Percentiles rank a stretch among this genome's conserved stretches.
phyloP scores from a whole-genome alignment of 2,888 invertebrate genomes.

The Apodemia duryi region DNA sequence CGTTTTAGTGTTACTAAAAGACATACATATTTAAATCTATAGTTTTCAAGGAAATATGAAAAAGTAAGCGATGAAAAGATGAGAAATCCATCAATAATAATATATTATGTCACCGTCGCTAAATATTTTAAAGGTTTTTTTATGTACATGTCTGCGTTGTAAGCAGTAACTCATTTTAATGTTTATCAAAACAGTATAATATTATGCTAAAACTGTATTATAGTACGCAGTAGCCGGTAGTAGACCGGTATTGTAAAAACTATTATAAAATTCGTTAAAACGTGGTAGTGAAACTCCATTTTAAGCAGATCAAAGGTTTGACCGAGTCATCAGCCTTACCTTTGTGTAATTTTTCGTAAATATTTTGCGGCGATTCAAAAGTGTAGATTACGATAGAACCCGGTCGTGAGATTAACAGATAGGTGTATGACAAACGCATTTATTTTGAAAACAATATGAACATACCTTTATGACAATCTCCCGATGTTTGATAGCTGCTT shows the following conservation, averaged over 20 bases:
- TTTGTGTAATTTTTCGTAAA: conserved; percentile 58
- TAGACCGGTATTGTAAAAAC: background rate
- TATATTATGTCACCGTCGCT: too few relatives aligned
- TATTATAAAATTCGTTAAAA: background rate
- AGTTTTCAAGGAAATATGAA: too few relatives aligned
- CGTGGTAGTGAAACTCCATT: conserved; percentile 36
- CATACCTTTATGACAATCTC: conserved; percentile 29
- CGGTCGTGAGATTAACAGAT: conserved; percentile 52
- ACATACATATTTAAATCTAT: too few relatives aligned
- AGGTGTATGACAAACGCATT: conserved; percentile 50
- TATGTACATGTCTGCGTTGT: too few relatives aligned
- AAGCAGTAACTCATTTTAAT: too few relatives aligned
- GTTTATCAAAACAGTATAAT: too few relatives aligned
- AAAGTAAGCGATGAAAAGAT: too few relatives aligned
- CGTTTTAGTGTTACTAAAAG: too few relatives aligned
- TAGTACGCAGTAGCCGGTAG: background rate
- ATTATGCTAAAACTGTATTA: background rate
- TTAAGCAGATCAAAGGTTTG: conserved; percentile 53
- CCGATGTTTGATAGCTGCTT: conserved; percentile 25
- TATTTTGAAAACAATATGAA: conserved; percentile 46
- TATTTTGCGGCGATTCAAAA: conserved; percentile 58
- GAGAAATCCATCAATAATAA: too few relatives aligned
- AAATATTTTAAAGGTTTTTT: too few relatives aligned
- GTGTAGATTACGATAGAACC: conserved; percentile 31
- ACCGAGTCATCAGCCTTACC: conserved; percentile 42